These are phyloP conservation scores for Podarcis lilfordi DNA, from an alignment of 2,797 vertebrate genomes.

Conservation along the genomic window DNA sequence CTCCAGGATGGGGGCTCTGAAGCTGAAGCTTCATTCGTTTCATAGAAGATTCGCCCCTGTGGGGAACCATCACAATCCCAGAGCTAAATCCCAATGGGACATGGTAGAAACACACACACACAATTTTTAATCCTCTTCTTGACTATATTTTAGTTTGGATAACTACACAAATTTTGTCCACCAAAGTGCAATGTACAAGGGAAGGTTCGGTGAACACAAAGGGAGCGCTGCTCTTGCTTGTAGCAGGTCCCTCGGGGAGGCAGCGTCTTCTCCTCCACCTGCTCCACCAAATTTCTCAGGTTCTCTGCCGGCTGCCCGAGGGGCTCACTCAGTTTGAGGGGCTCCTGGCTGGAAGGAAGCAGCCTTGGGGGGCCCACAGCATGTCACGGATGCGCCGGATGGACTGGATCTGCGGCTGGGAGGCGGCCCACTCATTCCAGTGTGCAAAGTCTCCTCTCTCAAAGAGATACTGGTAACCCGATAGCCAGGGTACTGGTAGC, in stretches of 20 bases:
- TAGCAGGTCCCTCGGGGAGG: neutral
- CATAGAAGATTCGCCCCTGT: no score
- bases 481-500: slow-evolving; percentile 97
- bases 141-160: slow-evolving; percentile 60
- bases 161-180: slow-evolving; percentile 66
- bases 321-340: slow-evolving; percentile 84
- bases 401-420: slow-evolving; percentile 97
- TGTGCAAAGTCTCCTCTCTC: slow-evolving; percentile 94
- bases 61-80: neutral
- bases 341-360: slow-evolving; percentile 82
- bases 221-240: slow-evolving; percentile 33
- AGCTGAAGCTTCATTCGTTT: no score
- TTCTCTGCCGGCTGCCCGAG: slow-evolving; percentile 5
- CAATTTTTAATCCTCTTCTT: neutral
- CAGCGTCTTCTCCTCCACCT: neutral
- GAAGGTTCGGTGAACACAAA: slow-evolving; percentile 32
- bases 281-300: neutral
- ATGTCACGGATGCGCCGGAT: slow-evolving; percentile 92
- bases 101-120: neutral
- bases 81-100: neutral
- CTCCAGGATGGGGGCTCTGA: no score
- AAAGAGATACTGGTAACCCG: slow-evolving; percentile 96
- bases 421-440: slow-evolving; percentile 96
- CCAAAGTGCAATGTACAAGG: slow-evolving; percentile 65
- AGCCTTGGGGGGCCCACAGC: slow-evolving; percentile 90